Evolutionary conservation across 2,797 vertebrate genomes (phyloP).

Genomic region (Notolabrus celidotus): DNA sequence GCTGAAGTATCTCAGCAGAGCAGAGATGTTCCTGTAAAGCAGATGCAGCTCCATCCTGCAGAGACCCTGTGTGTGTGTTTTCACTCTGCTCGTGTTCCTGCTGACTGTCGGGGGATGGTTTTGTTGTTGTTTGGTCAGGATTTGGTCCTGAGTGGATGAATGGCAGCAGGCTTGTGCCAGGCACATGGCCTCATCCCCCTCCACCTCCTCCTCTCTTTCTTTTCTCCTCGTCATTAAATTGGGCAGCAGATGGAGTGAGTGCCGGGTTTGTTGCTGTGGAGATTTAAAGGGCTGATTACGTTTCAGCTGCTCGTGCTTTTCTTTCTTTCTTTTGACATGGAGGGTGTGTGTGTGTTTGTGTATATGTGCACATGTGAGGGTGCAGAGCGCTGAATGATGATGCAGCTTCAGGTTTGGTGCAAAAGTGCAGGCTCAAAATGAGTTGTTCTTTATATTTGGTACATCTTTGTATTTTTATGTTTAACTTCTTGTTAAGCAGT

Average conservation of each 20-base stretch:
- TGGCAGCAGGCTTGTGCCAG: conserved; percentile 77
- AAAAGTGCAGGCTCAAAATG: background rate
- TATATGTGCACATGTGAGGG: background rate
- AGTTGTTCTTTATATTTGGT: background rate
- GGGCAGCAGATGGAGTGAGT: conserved; percentile 79
- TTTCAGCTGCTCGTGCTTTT: conserved; percentile 60
- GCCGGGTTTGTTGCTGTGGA: conserved; percentile 71
- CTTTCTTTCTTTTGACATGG: conserved; percentile 1
- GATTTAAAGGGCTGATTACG: conserved; percentile 67
- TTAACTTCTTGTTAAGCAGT: background rate
- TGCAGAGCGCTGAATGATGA: background rate
- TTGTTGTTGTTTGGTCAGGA: conserved; percentile 38
- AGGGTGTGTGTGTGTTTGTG: conserved; percentile 6
- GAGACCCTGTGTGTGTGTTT: conserved; percentile 4
- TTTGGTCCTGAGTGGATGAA: conserved; percentile 71
- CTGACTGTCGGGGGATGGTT: conserved; percentile 23
- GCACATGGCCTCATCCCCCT: conserved; percentile 57
- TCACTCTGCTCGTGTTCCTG: conserved; percentile 37
- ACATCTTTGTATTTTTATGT: background rate
- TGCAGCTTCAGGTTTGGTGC: background rate
- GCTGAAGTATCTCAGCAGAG: background rate
- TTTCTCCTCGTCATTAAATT: conserved; percentile 71
- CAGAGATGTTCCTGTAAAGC: background rate
- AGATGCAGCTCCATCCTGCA: background rate
- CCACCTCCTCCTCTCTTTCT: conserved; percentile 28